Conservation (phyloP, 2,888 invertebrate genomes). For the Dusona sp. region DNA sequence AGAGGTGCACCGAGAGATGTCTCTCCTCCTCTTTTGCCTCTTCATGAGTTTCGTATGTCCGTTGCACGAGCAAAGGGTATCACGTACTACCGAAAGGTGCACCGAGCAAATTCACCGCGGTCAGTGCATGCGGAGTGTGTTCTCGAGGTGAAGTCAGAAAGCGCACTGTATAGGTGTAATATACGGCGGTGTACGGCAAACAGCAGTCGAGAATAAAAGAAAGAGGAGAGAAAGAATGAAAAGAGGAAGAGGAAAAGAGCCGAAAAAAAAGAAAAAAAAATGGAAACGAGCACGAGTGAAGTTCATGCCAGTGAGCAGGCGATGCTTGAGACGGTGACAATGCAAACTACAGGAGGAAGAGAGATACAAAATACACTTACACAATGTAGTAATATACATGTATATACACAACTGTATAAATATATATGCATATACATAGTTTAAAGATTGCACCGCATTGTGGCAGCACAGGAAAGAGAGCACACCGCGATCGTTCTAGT, state of each 20-base stretch:
- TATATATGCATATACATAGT: conserved; percentile 14
- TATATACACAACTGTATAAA: background rate
- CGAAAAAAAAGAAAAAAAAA: conserved; percentile 13
- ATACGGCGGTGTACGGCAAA: conserved; percentile 10
- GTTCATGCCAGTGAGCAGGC: conserved; percentile 54
- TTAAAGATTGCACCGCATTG: conserved; percentile 37
- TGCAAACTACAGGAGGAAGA: conserved; percentile 35
- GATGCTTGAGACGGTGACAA: conserved; percentile 52
- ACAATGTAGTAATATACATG: background rate
- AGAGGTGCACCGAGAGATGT: conserved; percentile 43
- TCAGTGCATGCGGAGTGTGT: conserved; percentile 50
- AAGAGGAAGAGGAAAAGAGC: conserved; percentile 14
- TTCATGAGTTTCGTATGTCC: conserved; percentile 32
- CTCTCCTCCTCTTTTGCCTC: background rate
- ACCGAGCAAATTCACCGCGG: conserved; percentile 53
- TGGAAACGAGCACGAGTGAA: conserved; percentile 35
- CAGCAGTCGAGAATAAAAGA: conserved; percentile 22
- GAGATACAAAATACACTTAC: conserved; percentile 3
- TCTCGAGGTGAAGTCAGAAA: conserved; percentile 33
- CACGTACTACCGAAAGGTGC: conserved; percentile 56
- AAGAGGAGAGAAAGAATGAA: conserved; percentile 3
- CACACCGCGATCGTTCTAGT: conserved; percentile 53
- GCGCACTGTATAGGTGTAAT: conserved; percentile 23
- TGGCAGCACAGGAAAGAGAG: conserved; percentile 40
- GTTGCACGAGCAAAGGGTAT: conserved; percentile 29